A percentile compares a stretch with the other conserved stretches of the same genome.
These are phyloP conservation scores for Archips crataeganus DNA, from an alignment of 2,888 invertebrate genomes.

Conservation along the genomic window DNA sequence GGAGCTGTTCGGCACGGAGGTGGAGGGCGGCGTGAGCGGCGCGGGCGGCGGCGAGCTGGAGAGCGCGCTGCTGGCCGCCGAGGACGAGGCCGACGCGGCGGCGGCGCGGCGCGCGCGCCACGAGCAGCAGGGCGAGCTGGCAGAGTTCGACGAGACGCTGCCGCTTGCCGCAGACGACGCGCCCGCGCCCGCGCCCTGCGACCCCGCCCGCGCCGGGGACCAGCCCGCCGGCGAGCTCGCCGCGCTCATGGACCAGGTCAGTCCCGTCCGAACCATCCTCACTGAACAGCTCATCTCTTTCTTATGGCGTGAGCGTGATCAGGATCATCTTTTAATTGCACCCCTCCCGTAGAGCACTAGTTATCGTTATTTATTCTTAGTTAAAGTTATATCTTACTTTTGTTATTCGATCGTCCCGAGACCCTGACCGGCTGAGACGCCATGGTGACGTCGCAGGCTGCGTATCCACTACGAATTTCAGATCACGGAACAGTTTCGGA, in stretches of 20 bases:
- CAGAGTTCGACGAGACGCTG: constrained; percentile 98
- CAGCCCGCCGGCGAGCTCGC: constrained; percentile 55
- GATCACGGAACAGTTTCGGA: too few species aligned
- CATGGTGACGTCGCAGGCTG: too few species aligned
- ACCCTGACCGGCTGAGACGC: too few species aligned
- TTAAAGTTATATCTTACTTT: too few species aligned
- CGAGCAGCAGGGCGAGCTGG: constrained; percentile 95
- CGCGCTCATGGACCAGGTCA: constrained; percentile 69
- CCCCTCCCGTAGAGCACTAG: too few species aligned
- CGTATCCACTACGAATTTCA: too few species aligned
- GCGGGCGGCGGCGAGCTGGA: constrained; percentile 88
- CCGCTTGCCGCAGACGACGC: constrained; percentile 90
- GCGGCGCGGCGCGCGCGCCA: constrained; percentile 96
- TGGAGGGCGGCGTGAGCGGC: constrained; percentile 76
- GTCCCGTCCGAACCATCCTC: too few species aligned
- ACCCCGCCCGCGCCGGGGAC: constrained; percentile 88
- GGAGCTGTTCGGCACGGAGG: constrained; percentile 91
- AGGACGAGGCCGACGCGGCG: constrained; percentile 97
- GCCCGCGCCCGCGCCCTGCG: constrained; percentile 85
- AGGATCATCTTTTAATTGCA: too few species aligned
- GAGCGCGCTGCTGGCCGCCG: constrained; percentile 94
- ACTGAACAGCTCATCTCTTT: too few species aligned
- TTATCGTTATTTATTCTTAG: too few species aligned
- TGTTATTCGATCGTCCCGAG: too few species aligned
- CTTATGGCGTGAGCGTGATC: too few species aligned